These are phyloP conservation scores for Bufo gargarizans DNA, from an alignment of 2,113 vertebrate genomes.

Conservation along the genomic window DNA sequence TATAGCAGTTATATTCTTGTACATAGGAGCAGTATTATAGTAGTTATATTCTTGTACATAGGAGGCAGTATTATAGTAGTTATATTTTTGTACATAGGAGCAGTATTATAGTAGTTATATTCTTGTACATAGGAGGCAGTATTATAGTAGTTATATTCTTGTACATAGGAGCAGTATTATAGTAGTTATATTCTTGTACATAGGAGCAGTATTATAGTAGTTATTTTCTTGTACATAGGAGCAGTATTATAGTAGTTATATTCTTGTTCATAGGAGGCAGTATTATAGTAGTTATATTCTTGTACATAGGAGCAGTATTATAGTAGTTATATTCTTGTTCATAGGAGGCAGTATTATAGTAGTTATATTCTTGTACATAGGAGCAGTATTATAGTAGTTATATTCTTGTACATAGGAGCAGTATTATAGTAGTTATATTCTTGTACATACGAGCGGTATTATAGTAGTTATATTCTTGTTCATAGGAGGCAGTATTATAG, in stretches of 20 bases:
- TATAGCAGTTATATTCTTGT: constrained; percentile 9
- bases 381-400: not conserved
- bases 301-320: not conserved
- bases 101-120: not conserved
- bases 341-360: not conserved
- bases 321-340: constrained; percentile 4
- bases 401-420: not conserved
- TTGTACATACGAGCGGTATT: too few species aligned
- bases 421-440: too few species aligned
- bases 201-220: constrained; percentile 16
- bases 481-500: too few species aligned
- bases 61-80: not conserved
- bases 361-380: not conserved
- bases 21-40: not conserved
- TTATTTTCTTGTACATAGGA: constrained; percentile 1
- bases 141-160: not conserved
- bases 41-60: constrained; percentile 7
- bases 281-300: too few species aligned
- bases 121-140: not conserved
- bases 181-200: constrained; percentile 12
- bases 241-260: not conserved
- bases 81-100: not conserved
- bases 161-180: constrained; percentile 5
- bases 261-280: not conserved
- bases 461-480: too few species aligned